Conservation (phyloP, 2,797 vertebrate species). For the Fratercula arctica region DNA sequence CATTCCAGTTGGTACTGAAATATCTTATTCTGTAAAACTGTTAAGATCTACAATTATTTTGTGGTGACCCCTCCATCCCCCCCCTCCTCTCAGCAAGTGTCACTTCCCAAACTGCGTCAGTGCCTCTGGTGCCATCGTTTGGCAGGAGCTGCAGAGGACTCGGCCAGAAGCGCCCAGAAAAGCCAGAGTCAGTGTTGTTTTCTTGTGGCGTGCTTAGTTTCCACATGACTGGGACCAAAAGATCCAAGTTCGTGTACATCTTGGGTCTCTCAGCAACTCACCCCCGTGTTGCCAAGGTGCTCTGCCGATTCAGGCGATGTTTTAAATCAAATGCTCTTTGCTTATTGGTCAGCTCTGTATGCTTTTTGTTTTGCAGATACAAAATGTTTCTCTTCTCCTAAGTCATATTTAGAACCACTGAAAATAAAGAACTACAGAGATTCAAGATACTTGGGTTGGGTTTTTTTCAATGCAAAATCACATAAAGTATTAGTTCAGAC, state of each 20-base stretch:
- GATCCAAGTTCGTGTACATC: conserved; percentile 59
- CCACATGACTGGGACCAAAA: conserved; percentile 55
- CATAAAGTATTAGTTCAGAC: not conserved
- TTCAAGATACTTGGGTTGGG: not conserved
- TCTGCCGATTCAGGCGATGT: conserved; percentile 65
- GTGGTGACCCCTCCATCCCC: not conserved
- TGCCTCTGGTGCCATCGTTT: conserved; percentile 14
- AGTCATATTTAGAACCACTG: conserved; percentile 13
- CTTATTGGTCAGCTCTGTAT: conserved; percentile 40
- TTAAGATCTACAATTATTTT: not conserved
- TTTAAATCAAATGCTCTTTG: conserved; percentile 65
- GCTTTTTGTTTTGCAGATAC: conserved; percentile 56
- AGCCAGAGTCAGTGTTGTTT: conserved; percentile 12
- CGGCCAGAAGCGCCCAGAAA: conserved; percentile 34
- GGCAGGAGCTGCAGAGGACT: not conserved
- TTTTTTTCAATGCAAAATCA: not conserved
- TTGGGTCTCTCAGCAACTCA: conserved; percentile 71
- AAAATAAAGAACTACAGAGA: not conserved
- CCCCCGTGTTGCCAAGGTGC: conserved; percentile 68
- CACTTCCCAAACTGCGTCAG: conserved; percentile 1
- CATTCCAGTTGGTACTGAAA: not conserved
- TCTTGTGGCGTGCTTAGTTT: conserved; percentile 20
- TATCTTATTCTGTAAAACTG: not conserved
- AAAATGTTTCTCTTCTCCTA: conserved; percentile 36
- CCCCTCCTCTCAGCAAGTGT: not conserved